These are phyloP conservation scores for Callitettix versicolor DNA, from an alignment of 1,140 invertebrate species.

Conservation along the genomic window DNA sequence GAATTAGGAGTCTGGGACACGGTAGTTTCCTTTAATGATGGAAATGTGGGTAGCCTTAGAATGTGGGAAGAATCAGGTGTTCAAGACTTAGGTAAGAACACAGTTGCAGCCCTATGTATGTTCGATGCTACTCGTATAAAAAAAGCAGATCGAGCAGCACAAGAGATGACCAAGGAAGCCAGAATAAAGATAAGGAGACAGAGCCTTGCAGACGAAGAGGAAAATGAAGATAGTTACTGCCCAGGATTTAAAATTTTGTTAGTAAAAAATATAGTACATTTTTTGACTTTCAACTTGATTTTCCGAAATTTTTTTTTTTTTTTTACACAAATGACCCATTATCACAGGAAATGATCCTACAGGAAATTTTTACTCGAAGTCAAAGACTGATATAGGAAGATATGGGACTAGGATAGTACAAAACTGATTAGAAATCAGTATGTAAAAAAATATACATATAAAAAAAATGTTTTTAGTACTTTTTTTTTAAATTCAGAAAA, in stretches of 20 bases:
- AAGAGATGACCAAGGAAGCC: too few species aligned
- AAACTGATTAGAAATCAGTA: too few species aligned
- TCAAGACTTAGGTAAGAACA: background rate
- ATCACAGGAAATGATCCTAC: background rate
- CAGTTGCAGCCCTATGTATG: too few species aligned
- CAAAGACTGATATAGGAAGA: too few species aligned
- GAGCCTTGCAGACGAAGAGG: background rate
- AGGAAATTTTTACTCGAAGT: background rate
- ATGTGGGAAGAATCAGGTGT: background rate
- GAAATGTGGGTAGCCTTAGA: background rate
- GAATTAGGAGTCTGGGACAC: conserved; percentile 18
- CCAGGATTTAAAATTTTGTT: background rate
- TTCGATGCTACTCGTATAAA: too few species aligned
- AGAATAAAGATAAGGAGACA: too few species aligned
- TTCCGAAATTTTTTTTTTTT: background rate
- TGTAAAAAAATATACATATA: too few species aligned
- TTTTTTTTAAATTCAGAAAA: too few species aligned
- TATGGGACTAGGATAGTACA: too few species aligned
- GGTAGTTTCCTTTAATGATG: conserved; percentile 11
- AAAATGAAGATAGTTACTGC: background rate
- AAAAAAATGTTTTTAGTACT: too few species aligned
- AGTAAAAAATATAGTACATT: background rate
- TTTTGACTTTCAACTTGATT: background rate
- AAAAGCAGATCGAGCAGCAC: too few species aligned
- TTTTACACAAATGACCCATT: background rate